Evolutionary conservation across 1,140 invertebrate species (phyloP).

Genomic region (Littorina saxatilis): DNA sequence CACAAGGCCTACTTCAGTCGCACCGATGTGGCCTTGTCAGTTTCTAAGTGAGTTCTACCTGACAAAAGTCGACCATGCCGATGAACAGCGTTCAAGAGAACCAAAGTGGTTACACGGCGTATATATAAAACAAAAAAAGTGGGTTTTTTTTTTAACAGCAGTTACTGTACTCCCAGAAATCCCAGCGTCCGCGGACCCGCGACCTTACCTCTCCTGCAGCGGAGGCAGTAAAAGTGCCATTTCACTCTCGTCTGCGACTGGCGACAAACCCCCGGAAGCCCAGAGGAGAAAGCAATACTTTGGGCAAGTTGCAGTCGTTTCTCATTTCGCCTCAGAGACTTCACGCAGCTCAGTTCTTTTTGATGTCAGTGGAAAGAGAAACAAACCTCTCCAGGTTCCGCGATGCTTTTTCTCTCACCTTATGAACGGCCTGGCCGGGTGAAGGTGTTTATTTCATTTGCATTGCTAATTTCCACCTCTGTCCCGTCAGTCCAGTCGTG

Average conservation of each 20-base stretch:
- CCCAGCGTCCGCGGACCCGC: too few species aligned
- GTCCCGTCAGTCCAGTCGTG: constrained; percentile 16
- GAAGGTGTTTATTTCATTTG: constrained; percentile 17
- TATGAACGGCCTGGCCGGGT: not conserved
- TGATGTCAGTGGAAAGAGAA: not conserved
- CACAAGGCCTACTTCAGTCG: too few species aligned
- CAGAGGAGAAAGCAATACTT: not conserved
- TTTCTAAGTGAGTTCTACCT: too few species aligned
- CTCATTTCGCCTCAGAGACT: not conserved
- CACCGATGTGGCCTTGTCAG: too few species aligned
- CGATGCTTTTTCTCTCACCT: not conserved
- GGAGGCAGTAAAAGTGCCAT: not conserved
- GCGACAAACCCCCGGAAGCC: not conserved
- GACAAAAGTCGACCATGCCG: too few species aligned
- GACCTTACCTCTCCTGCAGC: too few species aligned
- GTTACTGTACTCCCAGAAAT: too few species aligned
- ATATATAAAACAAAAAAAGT: too few species aligned
- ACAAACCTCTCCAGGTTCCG: not conserved
- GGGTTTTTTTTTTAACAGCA: too few species aligned
- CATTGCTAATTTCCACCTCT: constrained; percentile 23
- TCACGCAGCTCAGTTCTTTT: not conserved
- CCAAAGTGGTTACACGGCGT: too few species aligned
- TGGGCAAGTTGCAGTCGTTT: not conserved
- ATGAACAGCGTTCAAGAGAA: too few species aligned
- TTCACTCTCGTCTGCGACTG: not conserved